Conservation (phyloP, 2,888 invertebrate genomes). For the Synergus itoensis region DNA sequence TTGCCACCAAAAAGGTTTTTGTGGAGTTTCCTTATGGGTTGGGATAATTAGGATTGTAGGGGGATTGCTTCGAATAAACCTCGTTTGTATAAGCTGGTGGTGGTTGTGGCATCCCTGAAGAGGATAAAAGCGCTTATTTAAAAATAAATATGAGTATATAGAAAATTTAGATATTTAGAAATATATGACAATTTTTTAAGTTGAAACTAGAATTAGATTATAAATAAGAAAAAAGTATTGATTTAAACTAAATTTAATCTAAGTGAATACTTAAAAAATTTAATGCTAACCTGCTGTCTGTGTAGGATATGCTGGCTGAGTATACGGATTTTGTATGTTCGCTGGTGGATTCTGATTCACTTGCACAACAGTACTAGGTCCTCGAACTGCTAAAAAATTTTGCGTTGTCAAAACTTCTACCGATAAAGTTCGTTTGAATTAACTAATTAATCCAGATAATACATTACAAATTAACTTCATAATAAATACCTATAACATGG, state of each 20-base stretch:
- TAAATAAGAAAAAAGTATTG: background rate
- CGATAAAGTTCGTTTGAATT: background rate
- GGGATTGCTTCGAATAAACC: constrained; percentile 21
- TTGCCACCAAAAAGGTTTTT: background rate
- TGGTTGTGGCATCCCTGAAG: constrained; percentile 17
- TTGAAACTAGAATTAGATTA: background rate
- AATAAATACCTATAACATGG: background rate
- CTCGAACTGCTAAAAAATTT: constrained; percentile 3
- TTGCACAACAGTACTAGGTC: background rate
- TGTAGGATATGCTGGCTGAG: constrained; percentile 6
- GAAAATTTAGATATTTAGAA: no score
- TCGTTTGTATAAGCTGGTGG: constrained; percentile 25
- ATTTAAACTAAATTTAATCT: background rate
- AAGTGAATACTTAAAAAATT: background rate
- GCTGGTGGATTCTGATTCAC: constrained; percentile 11
- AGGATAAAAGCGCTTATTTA: background rate
- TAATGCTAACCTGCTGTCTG: background rate
- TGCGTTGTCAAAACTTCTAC: background rate
- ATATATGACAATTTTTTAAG: no score
- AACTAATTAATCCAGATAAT: background rate
- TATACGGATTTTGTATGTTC: background rate
- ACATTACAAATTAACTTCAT: background rate
- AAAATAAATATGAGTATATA: no score
- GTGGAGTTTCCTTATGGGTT: constrained; percentile 3
- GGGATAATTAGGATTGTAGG: constrained; percentile 36